These are phyloP conservation scores for Lampris megalopsis DNA, from an alignment of 2,113 vertebrate species.

Conservation along the genomic window DNA sequence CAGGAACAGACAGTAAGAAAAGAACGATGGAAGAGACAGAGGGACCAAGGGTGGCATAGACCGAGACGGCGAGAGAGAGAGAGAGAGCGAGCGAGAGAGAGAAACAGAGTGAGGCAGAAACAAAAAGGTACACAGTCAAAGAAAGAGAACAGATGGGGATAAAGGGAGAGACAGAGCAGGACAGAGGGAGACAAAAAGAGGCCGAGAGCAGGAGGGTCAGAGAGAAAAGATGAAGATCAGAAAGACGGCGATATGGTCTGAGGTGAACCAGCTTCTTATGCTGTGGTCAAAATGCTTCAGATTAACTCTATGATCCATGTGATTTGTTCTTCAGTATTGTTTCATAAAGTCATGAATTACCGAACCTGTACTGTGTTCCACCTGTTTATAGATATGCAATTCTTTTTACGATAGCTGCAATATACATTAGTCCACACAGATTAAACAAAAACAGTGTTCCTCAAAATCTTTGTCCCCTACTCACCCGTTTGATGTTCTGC, in stretches of 20 bases:
- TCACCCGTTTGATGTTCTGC: conserved; percentile 96
- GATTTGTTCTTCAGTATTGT: background rate
- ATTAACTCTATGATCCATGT: too few relatives aligned
- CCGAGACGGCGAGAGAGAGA: too few relatives aligned
- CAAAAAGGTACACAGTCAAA: background rate
- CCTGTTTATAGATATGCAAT: too few relatives aligned
- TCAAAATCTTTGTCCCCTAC: conserved; percentile 23
- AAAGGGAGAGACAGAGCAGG: too few relatives aligned
- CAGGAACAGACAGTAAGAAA: background rate
- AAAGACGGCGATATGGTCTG: too few relatives aligned
- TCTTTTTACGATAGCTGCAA: too few relatives aligned
- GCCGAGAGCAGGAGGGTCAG: too few relatives aligned
- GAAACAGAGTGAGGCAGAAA: too few relatives aligned
- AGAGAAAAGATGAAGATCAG: too few relatives aligned
- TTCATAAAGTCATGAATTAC: background rate
- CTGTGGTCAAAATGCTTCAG: background rate
- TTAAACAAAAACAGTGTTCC: background rate
- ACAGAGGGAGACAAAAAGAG: too few relatives aligned
- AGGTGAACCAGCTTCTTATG: background rate
- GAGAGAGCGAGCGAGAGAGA: too few relatives aligned
- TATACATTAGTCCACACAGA: background rate
- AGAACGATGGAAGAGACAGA: background rate
- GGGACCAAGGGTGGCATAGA: background rate
- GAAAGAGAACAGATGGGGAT: background rate
- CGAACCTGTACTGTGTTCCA: too few relatives aligned